A percentile compares a stretch with the other conserved stretches of the same genome.
Evolutionary conservation across 1,140 invertebrate genomes (phyloP).

Genomic region (Lasioglossum baleicum): DNA sequence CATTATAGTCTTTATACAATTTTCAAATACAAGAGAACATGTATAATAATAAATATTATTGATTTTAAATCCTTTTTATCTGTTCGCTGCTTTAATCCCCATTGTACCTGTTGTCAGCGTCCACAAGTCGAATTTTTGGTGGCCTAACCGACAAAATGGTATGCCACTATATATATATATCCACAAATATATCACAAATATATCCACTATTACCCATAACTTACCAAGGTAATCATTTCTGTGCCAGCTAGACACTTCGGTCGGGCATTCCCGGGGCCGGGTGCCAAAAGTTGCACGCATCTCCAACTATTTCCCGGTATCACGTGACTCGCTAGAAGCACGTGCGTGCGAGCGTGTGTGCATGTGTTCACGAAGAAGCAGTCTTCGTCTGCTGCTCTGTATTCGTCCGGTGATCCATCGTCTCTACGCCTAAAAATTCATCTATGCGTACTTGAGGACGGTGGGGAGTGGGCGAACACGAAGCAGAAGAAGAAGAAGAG

Average conservation of each 20-base stretch:
- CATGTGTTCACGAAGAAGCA: neutral
- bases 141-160: neutral
- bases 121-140: too few species aligned
- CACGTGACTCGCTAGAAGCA: constrained; percentile 39
- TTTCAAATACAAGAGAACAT: too few species aligned
- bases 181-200: too few species aligned
- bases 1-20: too few species aligned
- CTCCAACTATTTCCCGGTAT: constrained; percentile 51
- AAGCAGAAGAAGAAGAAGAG: too few species aligned
- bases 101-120: too few species aligned
- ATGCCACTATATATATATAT: too few species aligned
- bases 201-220: neutral
- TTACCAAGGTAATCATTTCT: neutral
- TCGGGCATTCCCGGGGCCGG: neutral
- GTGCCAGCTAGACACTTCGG: neutral
- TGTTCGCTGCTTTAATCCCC: too few species aligned
- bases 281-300: constrained; percentile 50
- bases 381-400: constrained; percentile 49
- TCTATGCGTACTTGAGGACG: constrained; percentile 49
- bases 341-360: constrained; percentile 38
- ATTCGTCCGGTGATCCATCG: constrained; percentile 60
- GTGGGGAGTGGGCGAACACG: neutral
- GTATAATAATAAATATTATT: too few species aligned
- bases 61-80: too few species aligned
- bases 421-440: constrained; percentile 67